Evolutionary conservation across 1,140 invertebrate genomes (phyloP).

Genomic region (Drosophila gunungcola): DNA sequence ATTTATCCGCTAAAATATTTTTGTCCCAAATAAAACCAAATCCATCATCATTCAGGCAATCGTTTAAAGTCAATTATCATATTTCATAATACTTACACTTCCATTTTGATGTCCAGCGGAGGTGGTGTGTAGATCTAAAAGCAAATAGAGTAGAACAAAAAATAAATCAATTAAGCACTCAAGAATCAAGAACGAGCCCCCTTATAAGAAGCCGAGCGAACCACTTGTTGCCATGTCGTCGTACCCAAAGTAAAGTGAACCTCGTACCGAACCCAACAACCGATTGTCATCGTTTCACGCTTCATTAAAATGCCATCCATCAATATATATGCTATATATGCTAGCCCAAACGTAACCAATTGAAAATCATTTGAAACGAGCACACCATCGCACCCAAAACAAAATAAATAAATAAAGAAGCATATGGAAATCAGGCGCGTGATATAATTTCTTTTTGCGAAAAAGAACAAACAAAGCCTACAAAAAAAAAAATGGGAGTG

Average conservation of each 20-base stretch:
- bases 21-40: background rate
- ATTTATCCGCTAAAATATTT: no score
- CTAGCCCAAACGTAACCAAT: constrained; percentile 49
- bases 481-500: constrained; percentile 39
- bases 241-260: constrained; percentile 31
- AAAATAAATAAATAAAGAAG: constrained; percentile 30
- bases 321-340: constrained; percentile 46
- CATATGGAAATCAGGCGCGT: constrained; percentile 41
- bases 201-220: constrained; percentile 4
- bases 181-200: constrained; percentile 43
- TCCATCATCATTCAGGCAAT: background rate
- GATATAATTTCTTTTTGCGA: constrained; percentile 54
- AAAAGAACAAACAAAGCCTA: constrained; percentile 5
- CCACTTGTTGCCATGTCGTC: constrained; percentile 50
- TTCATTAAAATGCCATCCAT: constrained; percentile 73
- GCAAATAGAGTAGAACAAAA: constrained; percentile 29
- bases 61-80: background rate
- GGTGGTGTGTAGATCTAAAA: constrained; percentile 58
- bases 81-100: constrained; percentile 60
- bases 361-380: constrained; percentile 64
- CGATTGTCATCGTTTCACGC: constrained; percentile 63
- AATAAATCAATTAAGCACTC: constrained; percentile 42
- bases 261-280: constrained; percentile 14
- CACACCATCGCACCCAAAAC: constrained; percentile 31
- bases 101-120: constrained; percentile 68